Percentiles rank a stretch among this genome's conserved stretches.
Evolutionary conservation across 1,140 invertebrate genomes (phyloP).

Genomic region (Antheraea pernyi): DNA sequence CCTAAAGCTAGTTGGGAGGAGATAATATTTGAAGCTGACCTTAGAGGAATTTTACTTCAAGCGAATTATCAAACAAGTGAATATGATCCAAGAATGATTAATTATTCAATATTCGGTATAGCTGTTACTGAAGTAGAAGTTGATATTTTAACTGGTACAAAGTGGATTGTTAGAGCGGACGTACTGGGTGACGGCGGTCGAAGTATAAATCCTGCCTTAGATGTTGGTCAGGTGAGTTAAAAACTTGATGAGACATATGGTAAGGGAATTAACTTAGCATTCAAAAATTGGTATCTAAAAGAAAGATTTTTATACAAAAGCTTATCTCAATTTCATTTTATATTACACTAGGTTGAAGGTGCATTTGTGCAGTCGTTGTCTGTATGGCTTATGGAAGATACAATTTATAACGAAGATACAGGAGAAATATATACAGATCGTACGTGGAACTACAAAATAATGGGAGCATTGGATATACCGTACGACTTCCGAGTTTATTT

Average conservation of each 20-base stretch:
- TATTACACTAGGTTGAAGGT: conserved; percentile 80
- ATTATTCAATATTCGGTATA: conserved; percentile 33
- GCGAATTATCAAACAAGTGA: conserved; percentile 30
- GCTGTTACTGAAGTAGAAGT: conserved; percentile 33
- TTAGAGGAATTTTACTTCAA: conserved; percentile 31
- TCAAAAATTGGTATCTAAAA: no score
- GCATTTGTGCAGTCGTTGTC: conserved; percentile 91
- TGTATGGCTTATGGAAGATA: conserved; percentile 85
- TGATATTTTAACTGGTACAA: conserved; percentile 35
- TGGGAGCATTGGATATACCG: conserved; percentile 89
- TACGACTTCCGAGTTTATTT: conserved; percentile 88
- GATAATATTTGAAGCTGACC: conserved; percentile 78
- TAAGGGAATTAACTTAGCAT: no score
- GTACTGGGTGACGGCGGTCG: conserved; percentile 86
- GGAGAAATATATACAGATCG: conserved; percentile 84
- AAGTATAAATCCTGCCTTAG: conserved; percentile 86
- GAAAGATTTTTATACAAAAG: background rate
- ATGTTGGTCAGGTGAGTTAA: conserved; percentile 85
- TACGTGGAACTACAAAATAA: conserved; percentile 91
- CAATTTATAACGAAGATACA: conserved; percentile 82
- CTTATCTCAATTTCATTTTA: background rate
- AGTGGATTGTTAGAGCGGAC: conserved; percentile 61
- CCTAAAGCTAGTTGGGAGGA: conserved; percentile 82
- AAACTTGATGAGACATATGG: no score
- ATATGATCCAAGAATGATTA: conserved; percentile 27